Evolutionary conservation across 2,888 invertebrate species (phyloP).

Genomic region (Ctenicera cuprea): DNA sequence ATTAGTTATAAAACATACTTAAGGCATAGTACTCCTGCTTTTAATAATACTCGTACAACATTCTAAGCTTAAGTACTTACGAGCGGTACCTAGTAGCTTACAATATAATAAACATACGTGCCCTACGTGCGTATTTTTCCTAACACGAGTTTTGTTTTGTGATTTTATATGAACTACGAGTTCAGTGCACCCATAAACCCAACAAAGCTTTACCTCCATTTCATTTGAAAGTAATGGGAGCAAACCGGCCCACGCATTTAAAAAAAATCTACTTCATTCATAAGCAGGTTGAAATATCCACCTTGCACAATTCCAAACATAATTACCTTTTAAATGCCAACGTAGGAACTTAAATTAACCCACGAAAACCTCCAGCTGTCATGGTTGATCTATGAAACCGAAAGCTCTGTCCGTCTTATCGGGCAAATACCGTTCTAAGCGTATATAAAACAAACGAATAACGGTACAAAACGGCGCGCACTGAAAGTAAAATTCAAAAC

Average conservation of each 20-base stretch:
- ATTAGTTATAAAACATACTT: conserved; percentile 4
- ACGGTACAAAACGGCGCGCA: not conserved
- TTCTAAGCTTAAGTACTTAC: too few species aligned
- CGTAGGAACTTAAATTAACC: conserved; percentile 1
- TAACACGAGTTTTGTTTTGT: conserved; percentile 16
- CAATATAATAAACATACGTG: conserved; percentile 34
- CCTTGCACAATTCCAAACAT: not conserved
- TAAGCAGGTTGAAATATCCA: conserved; percentile 25
- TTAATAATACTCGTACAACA: not conserved
- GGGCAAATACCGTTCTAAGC: conserved; percentile 13
- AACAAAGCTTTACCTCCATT: conserved; percentile 14
- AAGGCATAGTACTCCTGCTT: not conserved
- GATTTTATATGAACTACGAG: conserved; percentile 38
- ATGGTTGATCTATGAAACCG: conserved; percentile 25
- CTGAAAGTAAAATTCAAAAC: conserved; percentile 12
- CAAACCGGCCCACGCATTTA: conserved; percentile 17
- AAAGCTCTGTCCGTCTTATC: conserved; percentile 16
- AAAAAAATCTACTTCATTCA: conserved; percentile 17
- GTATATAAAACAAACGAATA: not conserved
- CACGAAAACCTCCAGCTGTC: conserved; percentile 7
- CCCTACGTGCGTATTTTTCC: conserved; percentile 34
- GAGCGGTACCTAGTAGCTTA: conserved; percentile 2
- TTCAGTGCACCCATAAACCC: conserved; percentile 37
- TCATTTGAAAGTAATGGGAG: conserved; percentile 37
- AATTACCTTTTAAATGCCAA: not conserved